Evolutionary conservation across 2,888 invertebrate genomes (phyloP), one percentile per base, ranked within the genome.

Genomic region (Xanthostigma xanthostigma): DNA sequence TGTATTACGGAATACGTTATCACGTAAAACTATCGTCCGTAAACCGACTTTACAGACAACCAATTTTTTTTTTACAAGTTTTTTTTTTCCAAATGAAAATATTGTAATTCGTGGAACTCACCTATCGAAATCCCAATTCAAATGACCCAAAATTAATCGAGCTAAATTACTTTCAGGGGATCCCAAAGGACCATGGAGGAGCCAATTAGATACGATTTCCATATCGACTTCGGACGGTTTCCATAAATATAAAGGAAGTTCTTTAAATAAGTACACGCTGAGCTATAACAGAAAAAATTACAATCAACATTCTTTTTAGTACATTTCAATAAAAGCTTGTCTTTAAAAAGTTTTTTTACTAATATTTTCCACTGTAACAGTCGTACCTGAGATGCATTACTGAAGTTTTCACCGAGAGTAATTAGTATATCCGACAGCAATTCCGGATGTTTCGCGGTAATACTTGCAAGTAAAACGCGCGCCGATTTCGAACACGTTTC

Each of bases 401-500:
- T 66, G 57, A 80, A 73, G 59, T 76, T 74, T 34, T 73, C 70
- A 59, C 76, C 76, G 1, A 82, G 61, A 53, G 72, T 70, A 40
- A 67, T 59, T 44, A 88, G 64, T 37, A 89, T 69, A 53, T 77
- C 71, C 0, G 85, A 82, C 44, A 88, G 66, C 9, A 86, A 70
- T 50, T 74, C 70, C 1, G 86, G 81, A 66, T 87, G 76, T 59
- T 76, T 78, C 27, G 73, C 73, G 2, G 81, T 78, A 45, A 89
- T 70, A 59, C 81, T 80, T 0, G 80, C 73, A 45, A 89, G 65
- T 53, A 87, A 70, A 51, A 84, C 84, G 36, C 83, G 70, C 0
- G 82, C 79, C 42, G 80, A 78, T 66, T 87, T 87, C 4, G 81
- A 83, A 61, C 84, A 85, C 45, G 72, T 71, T 52, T 85, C 84